Conservation (phyloP, 2,113 vertebrate species). For the Menidia beryllina region DNA sequence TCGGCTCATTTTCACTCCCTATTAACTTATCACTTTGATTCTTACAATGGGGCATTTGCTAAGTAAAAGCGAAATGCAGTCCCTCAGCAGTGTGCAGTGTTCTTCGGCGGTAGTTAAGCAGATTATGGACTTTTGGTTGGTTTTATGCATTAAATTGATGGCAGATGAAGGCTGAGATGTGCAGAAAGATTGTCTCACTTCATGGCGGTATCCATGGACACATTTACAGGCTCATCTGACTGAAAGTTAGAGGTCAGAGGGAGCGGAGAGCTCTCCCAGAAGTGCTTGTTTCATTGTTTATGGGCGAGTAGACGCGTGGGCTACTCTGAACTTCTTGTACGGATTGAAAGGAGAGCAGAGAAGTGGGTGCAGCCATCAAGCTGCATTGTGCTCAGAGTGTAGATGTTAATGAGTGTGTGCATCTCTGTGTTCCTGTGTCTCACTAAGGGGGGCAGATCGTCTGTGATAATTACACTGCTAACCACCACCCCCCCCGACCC, state of each 20-base stretch:
- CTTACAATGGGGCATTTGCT: conserved; percentile 34
- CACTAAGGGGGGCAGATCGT: conserved; percentile 28
- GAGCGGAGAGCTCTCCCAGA: conserved; percentile 9
- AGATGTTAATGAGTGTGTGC: conserved; percentile 8
- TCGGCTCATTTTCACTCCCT: conserved; percentile 23
- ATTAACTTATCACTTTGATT: conserved; percentile 50
- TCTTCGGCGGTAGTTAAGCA: conserved; percentile 56
- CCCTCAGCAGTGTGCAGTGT: conserved; percentile 36
- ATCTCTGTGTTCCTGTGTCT: conserved; percentile 15
- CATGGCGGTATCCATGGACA: conserved; percentile 31
- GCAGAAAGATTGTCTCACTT: conserved; percentile 20
- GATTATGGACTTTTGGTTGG: conserved; percentile 54
- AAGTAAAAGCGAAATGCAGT: conserved; percentile 38
- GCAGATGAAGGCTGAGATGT: conserved; percentile 20
- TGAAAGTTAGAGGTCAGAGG: conserved; percentile 37
- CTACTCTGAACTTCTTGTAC: not conserved
- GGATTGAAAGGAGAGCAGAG: conserved; percentile 6
- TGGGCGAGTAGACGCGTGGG: conserved; percentile 15
- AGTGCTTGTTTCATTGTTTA: conserved; percentile 39
- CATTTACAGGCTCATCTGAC: conserved; percentile 28
- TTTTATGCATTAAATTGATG: conserved; percentile 40
- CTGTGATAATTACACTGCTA: conserved; percentile 64
- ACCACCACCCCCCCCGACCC: conserved; percentile 40
- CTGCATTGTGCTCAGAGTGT: not conserved
- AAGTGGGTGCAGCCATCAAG: not conserved